A percentile compares a stretch with the other conserved stretches of the same genome.
These are phyloP conservation scores for Arion vulgaris DNA, from an alignment of 1,140 invertebrate genomes.

Conservation along the genomic window DNA sequence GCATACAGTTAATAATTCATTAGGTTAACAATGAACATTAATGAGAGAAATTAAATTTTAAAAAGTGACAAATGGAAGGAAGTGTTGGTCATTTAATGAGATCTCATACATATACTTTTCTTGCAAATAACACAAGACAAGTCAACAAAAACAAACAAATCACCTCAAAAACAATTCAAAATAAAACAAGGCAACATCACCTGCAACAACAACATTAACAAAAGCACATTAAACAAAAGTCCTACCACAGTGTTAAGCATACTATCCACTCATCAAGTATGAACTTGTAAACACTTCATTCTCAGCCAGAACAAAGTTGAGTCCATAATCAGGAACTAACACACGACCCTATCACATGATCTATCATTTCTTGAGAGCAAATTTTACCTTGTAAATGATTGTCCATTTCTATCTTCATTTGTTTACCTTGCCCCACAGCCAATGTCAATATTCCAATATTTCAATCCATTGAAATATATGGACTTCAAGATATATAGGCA, in stretches of 20 bases:
- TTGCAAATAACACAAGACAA: no score
- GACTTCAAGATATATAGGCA: neutral
- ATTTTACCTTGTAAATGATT: conserved; percentile 5
- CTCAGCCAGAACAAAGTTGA: conserved; percentile 16
- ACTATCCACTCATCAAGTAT: conserved; percentile 26
- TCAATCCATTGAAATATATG: neutral
- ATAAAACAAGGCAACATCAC: neutral
- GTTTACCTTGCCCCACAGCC: conserved; percentile 1
- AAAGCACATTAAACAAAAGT: conserved; percentile 24
- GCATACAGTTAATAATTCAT: no score
- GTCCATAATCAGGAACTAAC: conserved; percentile 8
- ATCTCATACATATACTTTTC: no score
- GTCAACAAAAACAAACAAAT: no score
- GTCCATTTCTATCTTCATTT: neutral
- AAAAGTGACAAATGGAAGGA: no score
- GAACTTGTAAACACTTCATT: conserved; percentile 17
- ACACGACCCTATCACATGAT: neutral
- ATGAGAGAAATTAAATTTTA: no score
- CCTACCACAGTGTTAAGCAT: conserved; percentile 30
- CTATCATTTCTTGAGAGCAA: neutral
- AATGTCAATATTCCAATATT: conserved; percentile 4
- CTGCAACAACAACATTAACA: neutral
- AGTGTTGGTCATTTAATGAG: no score
- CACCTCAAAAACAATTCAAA: neutral
- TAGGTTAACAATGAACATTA: no score